Conservation (phyloP, 2,888 invertebrate genomes). For the Trachelus troglodyta region DNA sequence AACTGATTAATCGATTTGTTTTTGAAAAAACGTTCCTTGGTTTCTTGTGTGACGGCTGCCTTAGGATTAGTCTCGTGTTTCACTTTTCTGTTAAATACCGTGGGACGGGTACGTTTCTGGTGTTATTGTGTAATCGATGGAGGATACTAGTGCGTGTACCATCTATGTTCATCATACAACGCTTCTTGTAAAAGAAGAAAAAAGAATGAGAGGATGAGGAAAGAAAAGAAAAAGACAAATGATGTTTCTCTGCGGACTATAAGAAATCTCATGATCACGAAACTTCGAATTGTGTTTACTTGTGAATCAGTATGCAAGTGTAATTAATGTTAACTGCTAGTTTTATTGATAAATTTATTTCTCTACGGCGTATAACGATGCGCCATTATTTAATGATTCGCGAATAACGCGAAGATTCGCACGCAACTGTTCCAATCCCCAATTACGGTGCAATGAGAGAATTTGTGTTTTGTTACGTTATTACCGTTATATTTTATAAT, state of each 20-base stretch:
- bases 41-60: neutral
- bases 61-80: neutral
- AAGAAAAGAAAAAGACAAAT: neutral
- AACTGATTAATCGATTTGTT: neutral
- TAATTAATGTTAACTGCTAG: slow-evolving; percentile 12
- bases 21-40: neutral
- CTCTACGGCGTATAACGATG: neutral
- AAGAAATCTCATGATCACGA: neutral
- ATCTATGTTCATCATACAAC: neutral
- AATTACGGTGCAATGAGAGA: slow-evolving; percentile 16
- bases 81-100: neutral
- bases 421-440: slow-evolving; percentile 23
- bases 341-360: slow-evolving; percentile 29
- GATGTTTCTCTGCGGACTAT: neutral
- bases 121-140: neutral
- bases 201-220: neutral
- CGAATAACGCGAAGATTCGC: slow-evolving; percentile 18
- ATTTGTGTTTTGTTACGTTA: slow-evolving; percentile 17
- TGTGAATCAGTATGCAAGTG: neutral
- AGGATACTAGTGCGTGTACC: neutral
- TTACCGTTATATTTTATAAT: neutral
- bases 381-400: slow-evolving; percentile 23
- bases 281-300: neutral
- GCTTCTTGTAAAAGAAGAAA: neutral
- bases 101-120: neutral